Evolutionary conservation across 2,113 vertebrate genomes (phyloP).

Genomic region (Amia ocellicauda): DNA sequence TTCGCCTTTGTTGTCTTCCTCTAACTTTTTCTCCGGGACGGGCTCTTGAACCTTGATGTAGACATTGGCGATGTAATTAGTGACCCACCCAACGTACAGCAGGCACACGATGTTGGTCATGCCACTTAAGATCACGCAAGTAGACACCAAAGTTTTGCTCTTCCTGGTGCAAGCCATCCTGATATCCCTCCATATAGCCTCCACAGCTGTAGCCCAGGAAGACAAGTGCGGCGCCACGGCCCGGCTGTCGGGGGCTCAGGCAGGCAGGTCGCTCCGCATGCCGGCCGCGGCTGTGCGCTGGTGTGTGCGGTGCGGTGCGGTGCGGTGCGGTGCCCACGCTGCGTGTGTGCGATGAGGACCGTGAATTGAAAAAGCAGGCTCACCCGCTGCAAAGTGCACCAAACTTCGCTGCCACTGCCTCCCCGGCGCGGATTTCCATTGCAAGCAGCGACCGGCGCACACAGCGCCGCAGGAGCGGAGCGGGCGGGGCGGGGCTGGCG

Average conservation of each 20-base stretch:
- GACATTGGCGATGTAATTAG: slow-evolving; percentile 94
- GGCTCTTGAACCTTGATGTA: slow-evolving; percentile 92
- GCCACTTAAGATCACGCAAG: slow-evolving; percentile 96
- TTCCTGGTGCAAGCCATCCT: slow-evolving; percentile 98
- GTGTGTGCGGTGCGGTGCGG: slow-evolving; percentile 34
- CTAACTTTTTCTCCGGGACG: slow-evolving; percentile 83
- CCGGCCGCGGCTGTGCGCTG: no score
- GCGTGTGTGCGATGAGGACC: neutral
- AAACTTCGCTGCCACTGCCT: slow-evolving; percentile 15
- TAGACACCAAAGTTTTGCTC: slow-evolving; percentile 99
- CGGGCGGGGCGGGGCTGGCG: slow-evolving; percentile 13
- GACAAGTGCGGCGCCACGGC: slow-evolving; percentile 46
- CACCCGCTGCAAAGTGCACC: neutral
- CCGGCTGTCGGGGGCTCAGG: no score
- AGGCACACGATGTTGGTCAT: slow-evolving; percentile 97
- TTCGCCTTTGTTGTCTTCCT: slow-evolving; percentile 88
- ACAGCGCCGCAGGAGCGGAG: slow-evolving; percentile 9
- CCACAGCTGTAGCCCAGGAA: slow-evolving; percentile 51
- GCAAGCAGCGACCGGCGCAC: slow-evolving; percentile 5
- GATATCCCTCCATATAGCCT: slow-evolving; percentile 85
- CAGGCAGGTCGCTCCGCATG: no score
- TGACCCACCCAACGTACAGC: slow-evolving; percentile 97
- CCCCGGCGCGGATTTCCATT: slow-evolving; percentile 20
- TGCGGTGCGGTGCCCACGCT: neutral
- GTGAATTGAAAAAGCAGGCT: neutral